Conservation (phyloP, 2,888 invertebrate genomes). For the Heterodera filipjevi region DNA sequence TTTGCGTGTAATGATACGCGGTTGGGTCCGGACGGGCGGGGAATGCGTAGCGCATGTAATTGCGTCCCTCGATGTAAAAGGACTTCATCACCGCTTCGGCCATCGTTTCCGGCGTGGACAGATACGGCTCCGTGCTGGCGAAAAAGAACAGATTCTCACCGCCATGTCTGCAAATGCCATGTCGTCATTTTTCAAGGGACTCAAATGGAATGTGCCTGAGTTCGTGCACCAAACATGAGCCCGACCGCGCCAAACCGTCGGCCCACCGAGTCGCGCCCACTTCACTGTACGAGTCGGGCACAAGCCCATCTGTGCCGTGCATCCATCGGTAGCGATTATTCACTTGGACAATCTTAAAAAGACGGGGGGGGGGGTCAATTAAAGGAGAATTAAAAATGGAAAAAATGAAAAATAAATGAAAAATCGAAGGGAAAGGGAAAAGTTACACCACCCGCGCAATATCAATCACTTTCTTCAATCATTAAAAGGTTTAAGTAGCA, state of each 20-base stretch:
- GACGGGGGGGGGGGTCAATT: no score
- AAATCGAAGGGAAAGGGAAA: no score
- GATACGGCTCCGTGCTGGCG: constrained; percentile 37
- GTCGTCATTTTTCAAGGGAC: background rate
- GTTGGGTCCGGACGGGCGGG: constrained; percentile 34
- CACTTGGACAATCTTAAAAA: constrained; percentile 31
- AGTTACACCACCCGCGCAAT: no score
- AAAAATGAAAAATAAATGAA: no score
- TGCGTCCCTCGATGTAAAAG: constrained; percentile 55
- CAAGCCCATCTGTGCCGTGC: constrained; percentile 48
- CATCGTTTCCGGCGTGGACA: constrained; percentile 46
- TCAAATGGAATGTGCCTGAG: constrained; percentile 36
- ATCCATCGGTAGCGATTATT: constrained; percentile 55
- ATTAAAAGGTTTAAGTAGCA: background rate
- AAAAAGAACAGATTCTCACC: constrained; percentile 61
- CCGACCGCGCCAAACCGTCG: constrained; percentile 49
- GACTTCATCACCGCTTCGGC: constrained; percentile 55
- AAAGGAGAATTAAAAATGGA: no score
- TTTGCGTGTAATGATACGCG: constrained; percentile 59
- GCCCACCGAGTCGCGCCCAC: constrained; percentile 54
- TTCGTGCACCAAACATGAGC: constrained; percentile 54
- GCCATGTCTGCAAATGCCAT: background rate
- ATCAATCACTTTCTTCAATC: background rate
- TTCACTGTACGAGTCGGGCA: constrained; percentile 45
- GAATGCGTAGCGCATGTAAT: constrained; percentile 50